Base-by-base conservation (phyloP, 2,113 vertebrate species). In the Tachysurus vachellii region DNA sequence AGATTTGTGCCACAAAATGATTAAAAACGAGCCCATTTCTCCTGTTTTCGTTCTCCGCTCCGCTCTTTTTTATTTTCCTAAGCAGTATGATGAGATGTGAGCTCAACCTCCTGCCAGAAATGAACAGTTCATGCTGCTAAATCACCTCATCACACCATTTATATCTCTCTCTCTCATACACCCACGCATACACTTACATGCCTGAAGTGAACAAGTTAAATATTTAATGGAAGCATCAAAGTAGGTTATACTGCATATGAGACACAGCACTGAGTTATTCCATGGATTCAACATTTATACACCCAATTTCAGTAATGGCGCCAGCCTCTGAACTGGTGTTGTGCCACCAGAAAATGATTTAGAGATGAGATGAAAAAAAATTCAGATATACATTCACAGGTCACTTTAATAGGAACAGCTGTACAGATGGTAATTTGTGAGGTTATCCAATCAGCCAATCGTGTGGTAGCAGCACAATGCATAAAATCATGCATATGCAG, bases 201-300 rank as follows among this genome's bases (percentile, higher is more conserved):
- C 86, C 88, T 88, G 75, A 81, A 88, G 90, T 88, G 88, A 89
- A 80, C 86, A 77, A 77, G 88, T 88, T 89, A 90, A 90, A 90
- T 90, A 90, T 90, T 90, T 89, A 82, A 89, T 88, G 81, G 66
- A 87, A 82, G 82, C 85, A 61, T 90, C 75, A 85, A 79, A 73
- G 87, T 84, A 86, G 88, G 88, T 90, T 89, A 86, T 87, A 81
- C 80, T 79, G 85, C 76, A 54, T 50, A 73, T 36, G 64, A 80
- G 84, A 85, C 79, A 71, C 44, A 59, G 54, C 42, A 23, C 81
- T 82, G 88, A 75, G 75, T 90, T 83, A 86, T 31, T 0, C 50
- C 50, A 47, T 31, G 56, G 71, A 89, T 90, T 56, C 82, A 89
- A 86, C 86, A 90, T 89, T 90, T 86, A 89, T 88, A 81, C 64